A percentile compares a stretch with the other conserved stretches of the same genome.
phyloP scores from a whole-genome alignment of 1,140 invertebrate genomes.

The Drosophila obscura region DNA sequence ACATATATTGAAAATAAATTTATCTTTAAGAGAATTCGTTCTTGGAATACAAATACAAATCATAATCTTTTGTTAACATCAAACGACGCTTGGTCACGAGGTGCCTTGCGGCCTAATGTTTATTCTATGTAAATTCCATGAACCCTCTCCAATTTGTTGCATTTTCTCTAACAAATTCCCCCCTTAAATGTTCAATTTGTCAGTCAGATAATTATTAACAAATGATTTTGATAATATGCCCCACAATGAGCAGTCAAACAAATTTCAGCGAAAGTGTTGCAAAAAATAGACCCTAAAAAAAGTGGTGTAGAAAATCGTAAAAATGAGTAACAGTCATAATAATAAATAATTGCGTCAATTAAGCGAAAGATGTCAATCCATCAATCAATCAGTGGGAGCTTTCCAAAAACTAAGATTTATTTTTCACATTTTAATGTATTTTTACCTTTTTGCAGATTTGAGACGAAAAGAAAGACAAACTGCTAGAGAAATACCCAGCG shows the following conservation, averaged over 20 bases:
- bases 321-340: constrained; percentile 64
- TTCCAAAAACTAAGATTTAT: constrained; percentile 51
- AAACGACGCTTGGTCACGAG: neutral
- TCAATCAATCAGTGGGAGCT: constrained; percentile 50
- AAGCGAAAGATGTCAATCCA: constrained; percentile 55
- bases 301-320: constrained; percentile 18
- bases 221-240: constrained; percentile 64
- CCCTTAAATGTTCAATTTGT: constrained; percentile 28
- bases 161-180: constrained; percentile 20
- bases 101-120: neutral
- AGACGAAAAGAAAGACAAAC: constrained; percentile 13
- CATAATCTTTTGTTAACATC: too few relatives aligned
- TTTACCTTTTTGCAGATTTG: constrained; percentile 51
- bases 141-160: constrained; percentile 7
- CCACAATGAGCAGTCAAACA: constrained; percentile 43
- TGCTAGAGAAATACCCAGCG: constrained; percentile 3
- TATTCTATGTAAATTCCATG: constrained; percentile 18
- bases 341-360: constrained; percentile 71
- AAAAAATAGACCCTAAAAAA: constrained; percentile 50
- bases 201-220: constrained; percentile 55
- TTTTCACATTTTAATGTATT: constrained; percentile 24
- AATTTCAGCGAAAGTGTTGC: constrained; percentile 74
- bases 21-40: neutral
- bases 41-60: too few relatives aligned
- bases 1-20: neutral